Base-by-base conservation (phyloP, 2,113 vertebrate species). In the Tapirus terrestris region DNA sequence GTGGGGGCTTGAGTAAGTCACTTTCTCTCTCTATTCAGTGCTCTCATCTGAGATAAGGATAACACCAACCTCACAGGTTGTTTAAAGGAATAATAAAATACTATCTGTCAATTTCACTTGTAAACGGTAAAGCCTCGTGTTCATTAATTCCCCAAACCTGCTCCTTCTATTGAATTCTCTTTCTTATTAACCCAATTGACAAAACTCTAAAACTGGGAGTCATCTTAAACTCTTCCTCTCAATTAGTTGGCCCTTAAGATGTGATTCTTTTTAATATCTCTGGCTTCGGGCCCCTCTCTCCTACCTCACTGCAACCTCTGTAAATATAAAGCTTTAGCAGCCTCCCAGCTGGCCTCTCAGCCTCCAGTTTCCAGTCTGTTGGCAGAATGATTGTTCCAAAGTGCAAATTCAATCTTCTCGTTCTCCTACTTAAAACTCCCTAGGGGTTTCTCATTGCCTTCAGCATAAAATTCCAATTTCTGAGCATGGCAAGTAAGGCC, bases 391-490 rank as follows among this genome's bases (percentile, higher is more conserved):
- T 20, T 61, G 23, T 86, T 91, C 89, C 77, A 27, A 94, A 61
- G 21, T 14, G 21, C 29, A 94, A 58, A 87, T 89, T 63, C 56
- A 61, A 2, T 60, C 48, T 90, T 90, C 36, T 76, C 53, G 61
- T 39, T 60, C 36, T 8, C 33, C n/a, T 91, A 10, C 39, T 58
- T 63, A 68, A 88, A 91, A 68, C 16, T 83, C 68, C 10, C 58
- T 18, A 6, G 25, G 73, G 73, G 48, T 29, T 92, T 92, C 76
- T 87, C 25, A 84, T 53, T 89, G 51, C 45, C 23, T 95, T 85
- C 60, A 84, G 53, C 60, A 45, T 84, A 82, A 93, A 87, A 89
- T 87, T 75, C 18, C 25, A 63, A 70, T 87, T 95, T 96, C 70
- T 92, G 87, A 95, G 63, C 39, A 65, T 53, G 53, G 63, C 18